Conservation (phyloP, 1,140 invertebrate species). For the Hyles vespertilio region DNA sequence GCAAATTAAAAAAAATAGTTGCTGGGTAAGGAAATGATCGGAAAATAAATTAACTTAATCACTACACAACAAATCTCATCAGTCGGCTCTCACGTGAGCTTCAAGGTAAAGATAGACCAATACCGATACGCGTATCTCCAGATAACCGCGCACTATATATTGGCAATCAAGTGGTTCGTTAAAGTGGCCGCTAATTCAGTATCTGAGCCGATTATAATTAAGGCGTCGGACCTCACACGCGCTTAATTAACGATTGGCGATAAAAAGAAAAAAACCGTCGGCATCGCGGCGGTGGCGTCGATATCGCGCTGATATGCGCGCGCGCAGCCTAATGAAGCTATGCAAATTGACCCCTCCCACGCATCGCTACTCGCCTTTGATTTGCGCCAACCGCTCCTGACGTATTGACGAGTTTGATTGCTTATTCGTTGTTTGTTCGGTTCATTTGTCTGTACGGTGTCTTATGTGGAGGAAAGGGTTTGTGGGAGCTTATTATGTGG, state of each 20-base stretch:
- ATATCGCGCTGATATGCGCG: slow-evolving; percentile 10
- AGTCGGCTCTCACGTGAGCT: not conserved
- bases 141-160: not conserved
- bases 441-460: no score
- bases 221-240: slow-evolving; percentile 48
- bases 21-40: no score
- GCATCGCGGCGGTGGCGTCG: slow-evolving; percentile 15
- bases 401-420: not conserved
- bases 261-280: slow-evolving; percentile 26
- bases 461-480: no score
- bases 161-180: slow-evolving; percentile 1
- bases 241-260: slow-evolving; percentile 42
- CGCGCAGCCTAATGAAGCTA: slow-evolving; percentile 39
- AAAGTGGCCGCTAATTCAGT: slow-evolving; percentile 22
- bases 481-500: no score
- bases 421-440: no score
- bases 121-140: not conserved
- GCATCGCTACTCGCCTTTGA: slow-evolving; percentile 7
- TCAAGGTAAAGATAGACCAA: slow-evolving; percentile 3
- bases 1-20: no score
- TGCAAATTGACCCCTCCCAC: slow-evolving; percentile 46
- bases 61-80: no score
- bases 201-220: slow-evolving; percentile 39
- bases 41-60: no score
- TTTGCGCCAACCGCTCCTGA: no score